A percentile compares a stretch with the other conserved stretches of the same genome.
These are phyloP conservation scores for Dynastes hyllus DNA, from an alignment of 2,888 invertebrate species.

Conservation along the genomic window DNA sequence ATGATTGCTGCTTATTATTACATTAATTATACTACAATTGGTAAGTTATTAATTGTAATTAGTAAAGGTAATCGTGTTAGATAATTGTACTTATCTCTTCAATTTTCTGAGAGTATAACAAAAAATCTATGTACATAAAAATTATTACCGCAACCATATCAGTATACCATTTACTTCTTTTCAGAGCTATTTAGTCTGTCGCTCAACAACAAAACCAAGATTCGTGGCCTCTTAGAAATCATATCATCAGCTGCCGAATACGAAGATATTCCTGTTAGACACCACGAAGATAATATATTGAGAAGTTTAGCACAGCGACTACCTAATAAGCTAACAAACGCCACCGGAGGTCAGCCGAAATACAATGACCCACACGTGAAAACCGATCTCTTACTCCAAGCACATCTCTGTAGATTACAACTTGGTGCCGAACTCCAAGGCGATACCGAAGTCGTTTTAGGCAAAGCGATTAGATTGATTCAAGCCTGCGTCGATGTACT, in stretches of 20 bases:
- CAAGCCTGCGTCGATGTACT: constrained; percentile 97
- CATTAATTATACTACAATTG: constrained; percentile 99
- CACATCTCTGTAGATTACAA: constrained; percentile 95
- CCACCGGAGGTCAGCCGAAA: constrained; percentile 79
- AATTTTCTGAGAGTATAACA: too few species aligned
- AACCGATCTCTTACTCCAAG: constrained; percentile 95
- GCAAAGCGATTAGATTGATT: constrained; percentile 88
- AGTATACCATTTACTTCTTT: constrained; percentile 56
- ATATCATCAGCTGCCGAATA: constrained; percentile 98
- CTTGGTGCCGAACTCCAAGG: constrained; percentile 97
- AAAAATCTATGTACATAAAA: too few species aligned
- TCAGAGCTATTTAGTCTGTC: constrained; percentile 98
- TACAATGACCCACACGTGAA: constrained; percentile 98
- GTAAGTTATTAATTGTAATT: constrained; percentile 70
- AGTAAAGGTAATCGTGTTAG: too few species aligned
- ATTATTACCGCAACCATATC: too few species aligned
- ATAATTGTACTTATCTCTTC: too few species aligned
- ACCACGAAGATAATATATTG: constrained; percentile 94
- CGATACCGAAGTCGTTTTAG: constrained; percentile 93
- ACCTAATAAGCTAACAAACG: constrained; percentile 77
- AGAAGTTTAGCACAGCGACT: constrained; percentile 73
- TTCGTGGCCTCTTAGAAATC: constrained; percentile 96
- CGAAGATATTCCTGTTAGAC: constrained; percentile 93
- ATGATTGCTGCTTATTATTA: constrained; percentile 99
- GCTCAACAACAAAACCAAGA: constrained; percentile 97